These are phyloP conservation scores for Siphonodentalium dalli DNA, from an alignment of 2,888 invertebrate genomes.

Conservation along the genomic window DNA sequence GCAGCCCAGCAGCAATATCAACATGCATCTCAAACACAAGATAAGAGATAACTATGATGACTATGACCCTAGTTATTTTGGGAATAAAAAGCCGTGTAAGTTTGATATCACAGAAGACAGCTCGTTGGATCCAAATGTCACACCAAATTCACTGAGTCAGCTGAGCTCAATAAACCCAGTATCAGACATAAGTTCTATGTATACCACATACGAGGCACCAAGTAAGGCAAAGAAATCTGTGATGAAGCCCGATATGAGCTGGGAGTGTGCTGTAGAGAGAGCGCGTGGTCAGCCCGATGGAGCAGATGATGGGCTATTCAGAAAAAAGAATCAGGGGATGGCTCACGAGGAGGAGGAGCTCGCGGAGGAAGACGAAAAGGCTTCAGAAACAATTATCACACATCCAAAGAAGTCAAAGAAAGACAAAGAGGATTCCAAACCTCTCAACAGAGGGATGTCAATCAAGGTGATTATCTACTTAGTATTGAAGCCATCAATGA, in stretches of 20 bases:
- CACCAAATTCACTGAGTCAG: slow-evolving; percentile 50
- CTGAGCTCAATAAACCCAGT: slow-evolving; percentile 51
- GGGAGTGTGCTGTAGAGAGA: slow-evolving; percentile 51
- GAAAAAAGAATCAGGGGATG: neutral
- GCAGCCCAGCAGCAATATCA: slow-evolving; percentile 29
- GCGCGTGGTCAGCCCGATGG: slow-evolving; percentile 59
- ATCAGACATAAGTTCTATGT: slow-evolving; percentile 37
- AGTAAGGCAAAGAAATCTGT: slow-evolving; percentile 17
- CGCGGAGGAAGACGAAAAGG: slow-evolving; percentile 28
- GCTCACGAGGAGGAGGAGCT: slow-evolving; percentile 17
- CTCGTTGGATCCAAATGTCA: slow-evolving; percentile 37
- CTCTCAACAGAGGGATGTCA: slow-evolving; percentile 40
- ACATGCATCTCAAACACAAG: slow-evolving; percentile 19
- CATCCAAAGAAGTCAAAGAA: slow-evolving; percentile 6
- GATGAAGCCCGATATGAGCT: slow-evolving; percentile 42
- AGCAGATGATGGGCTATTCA: slow-evolving; percentile 45
- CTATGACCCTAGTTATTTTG: slow-evolving; percentile 4
- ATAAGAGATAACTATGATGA: slow-evolving; percentile 7
- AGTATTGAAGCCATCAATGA: too few species aligned
- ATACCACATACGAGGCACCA: slow-evolving; percentile 39
- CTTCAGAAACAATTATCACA: slow-evolving; percentile 6
- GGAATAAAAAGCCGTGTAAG: slow-evolving; percentile 11
- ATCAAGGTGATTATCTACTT: slow-evolving; percentile 41
- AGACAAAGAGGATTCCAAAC: slow-evolving; percentile 13
- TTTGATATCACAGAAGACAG: slow-evolving; percentile 36